Percentiles rank a stretch among this genome's conserved stretches.
phyloP scores from a whole-genome alignment of 2,797 vertebrate genomes.

The Rhodeus uyekii region DNA sequence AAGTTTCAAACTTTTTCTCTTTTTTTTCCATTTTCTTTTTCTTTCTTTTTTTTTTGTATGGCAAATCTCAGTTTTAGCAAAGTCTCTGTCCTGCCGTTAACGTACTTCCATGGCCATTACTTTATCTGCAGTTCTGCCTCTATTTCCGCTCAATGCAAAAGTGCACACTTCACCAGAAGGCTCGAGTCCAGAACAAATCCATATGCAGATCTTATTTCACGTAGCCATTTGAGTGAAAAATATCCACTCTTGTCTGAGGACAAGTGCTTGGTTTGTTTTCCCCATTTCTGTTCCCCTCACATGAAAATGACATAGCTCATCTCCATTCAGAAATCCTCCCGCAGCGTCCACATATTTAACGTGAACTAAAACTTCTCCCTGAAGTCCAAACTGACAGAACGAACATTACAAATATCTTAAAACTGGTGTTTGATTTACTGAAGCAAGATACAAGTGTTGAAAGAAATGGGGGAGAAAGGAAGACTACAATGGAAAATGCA shows the following conservation, averaged over 20 bases:
- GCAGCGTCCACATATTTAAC: conserved; percentile 65
- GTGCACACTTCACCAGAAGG: conserved; percentile 72
- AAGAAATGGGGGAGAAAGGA: conserved; percentile 62
- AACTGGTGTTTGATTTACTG: conserved; percentile 51
- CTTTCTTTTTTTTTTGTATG: conserved; percentile 62
- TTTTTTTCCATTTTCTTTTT: conserved; percentile 45
- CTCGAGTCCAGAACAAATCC: conserved; percentile 71
- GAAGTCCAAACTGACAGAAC: conserved; percentile 69
- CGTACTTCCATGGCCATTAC: conserved; percentile 61
- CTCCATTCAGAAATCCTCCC: conserved; percentile 51
- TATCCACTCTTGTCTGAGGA: conserved; percentile 72
- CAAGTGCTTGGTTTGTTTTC: conserved; percentile 79
- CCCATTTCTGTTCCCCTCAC: conserved; percentile 62
- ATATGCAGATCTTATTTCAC: conserved; percentile 69
- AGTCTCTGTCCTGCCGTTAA: conserved; percentile 70
- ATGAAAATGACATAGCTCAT: conserved; percentile 62
- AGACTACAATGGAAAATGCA: conserved; percentile 65
- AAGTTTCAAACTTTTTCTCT: conserved; percentile 61
- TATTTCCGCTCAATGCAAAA: conserved; percentile 69
- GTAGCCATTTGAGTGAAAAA: conserved; percentile 65
- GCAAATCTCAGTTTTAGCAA: conserved; percentile 75
- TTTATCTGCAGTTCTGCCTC: conserved; percentile 55
- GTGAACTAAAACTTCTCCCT: conserved; percentile 68
- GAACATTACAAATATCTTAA: conserved; percentile 73
- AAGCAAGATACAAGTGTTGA: conserved; percentile 69